phyloP scores from a whole-genome alignment of 2,888 invertebrate species.

The Sinhomidia bicolor region DNA sequence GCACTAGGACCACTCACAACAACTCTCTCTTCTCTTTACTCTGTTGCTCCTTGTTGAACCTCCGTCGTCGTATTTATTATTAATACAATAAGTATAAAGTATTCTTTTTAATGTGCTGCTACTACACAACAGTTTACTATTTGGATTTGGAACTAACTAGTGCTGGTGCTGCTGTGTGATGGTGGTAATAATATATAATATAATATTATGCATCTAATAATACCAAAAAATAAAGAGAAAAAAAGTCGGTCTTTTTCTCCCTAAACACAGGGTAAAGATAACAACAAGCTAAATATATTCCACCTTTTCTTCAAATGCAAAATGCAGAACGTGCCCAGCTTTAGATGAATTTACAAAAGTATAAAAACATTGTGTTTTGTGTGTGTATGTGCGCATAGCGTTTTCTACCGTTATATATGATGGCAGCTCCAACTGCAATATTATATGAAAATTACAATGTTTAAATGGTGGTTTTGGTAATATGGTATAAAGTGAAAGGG shows the following conservation, averaged over 20 bases:
- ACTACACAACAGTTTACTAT: neutral
- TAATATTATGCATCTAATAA: no score
- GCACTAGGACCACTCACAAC: slow-evolving; percentile 43
- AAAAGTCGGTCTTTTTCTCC: slow-evolving; percentile 53
- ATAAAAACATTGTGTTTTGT: slow-evolving; percentile 14
- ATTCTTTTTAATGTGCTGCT: slow-evolving; percentile 13
- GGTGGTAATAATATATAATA: slow-evolving; percentile 2
- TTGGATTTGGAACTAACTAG: neutral
- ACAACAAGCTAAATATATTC: slow-evolving; percentile 53
- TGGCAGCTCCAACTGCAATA: neutral
- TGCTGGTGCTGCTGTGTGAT: neutral
- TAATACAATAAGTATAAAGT: slow-evolving; percentile 53
- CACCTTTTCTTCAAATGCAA: slow-evolving; percentile 48
- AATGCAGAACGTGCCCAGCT: slow-evolving; percentile 38
- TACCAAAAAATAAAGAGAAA: neutral
- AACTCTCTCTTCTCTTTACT: slow-evolving; percentile 32
- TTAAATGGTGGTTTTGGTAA: slow-evolving; percentile 11
- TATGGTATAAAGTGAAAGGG: slow-evolving; percentile 56
- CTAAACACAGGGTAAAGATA: slow-evolving; percentile 64
- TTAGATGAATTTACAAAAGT: slow-evolving; percentile 9
- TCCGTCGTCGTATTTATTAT: slow-evolving; percentile 32
- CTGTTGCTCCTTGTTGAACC: slow-evolving; percentile 63
- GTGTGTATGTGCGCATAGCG: neutral
- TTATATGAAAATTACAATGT: slow-evolving; percentile 26
- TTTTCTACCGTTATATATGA: slow-evolving; percentile 34